A percentile compares a stretch with the other conserved stretches of the same genome.
phyloP scores from a whole-genome alignment of 2,113 vertebrate genomes.

The Morone saxatilis region DNA sequence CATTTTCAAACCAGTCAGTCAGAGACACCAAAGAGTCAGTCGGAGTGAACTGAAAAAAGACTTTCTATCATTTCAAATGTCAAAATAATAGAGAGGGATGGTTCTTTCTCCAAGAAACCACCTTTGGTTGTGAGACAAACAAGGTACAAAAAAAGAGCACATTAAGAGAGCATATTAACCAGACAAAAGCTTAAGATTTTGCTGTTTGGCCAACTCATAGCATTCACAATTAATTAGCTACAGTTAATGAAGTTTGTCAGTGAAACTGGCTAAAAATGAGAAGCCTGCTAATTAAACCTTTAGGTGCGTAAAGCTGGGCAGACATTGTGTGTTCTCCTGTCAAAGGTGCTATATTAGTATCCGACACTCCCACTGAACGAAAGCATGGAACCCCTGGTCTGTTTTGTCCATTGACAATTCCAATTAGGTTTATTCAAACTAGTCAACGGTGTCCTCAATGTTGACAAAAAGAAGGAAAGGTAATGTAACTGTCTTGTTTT shows the following conservation, averaged over 20 bases:
- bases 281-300: neutral
- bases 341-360: too few species aligned
- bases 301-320: neutral
- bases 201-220: neutral
- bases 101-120: neutral
- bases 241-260: neutral
- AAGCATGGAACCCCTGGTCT: too few species aligned
- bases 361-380: too few species aligned
- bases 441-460: too few species aligned
- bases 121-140: neutral
- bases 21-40: slow-evolving; percentile 26
- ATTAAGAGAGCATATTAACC: neutral
- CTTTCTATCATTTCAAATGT: neutral
- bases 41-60: slow-evolving; percentile 14
- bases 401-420: too few species aligned
- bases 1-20: slow-evolving; percentile 30
- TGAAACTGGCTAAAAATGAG: neutral
- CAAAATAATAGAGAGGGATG: neutral
- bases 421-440: too few species aligned
- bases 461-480: too few species aligned
- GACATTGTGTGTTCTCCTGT: neutral
- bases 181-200: neutral
- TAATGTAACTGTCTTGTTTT: too few species aligned
- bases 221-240: neutral
- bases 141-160: neutral